Evolutionary conservation across 2,113 vertebrate genomes (phyloP).

Genomic region (Albula glossodonta): DNA sequence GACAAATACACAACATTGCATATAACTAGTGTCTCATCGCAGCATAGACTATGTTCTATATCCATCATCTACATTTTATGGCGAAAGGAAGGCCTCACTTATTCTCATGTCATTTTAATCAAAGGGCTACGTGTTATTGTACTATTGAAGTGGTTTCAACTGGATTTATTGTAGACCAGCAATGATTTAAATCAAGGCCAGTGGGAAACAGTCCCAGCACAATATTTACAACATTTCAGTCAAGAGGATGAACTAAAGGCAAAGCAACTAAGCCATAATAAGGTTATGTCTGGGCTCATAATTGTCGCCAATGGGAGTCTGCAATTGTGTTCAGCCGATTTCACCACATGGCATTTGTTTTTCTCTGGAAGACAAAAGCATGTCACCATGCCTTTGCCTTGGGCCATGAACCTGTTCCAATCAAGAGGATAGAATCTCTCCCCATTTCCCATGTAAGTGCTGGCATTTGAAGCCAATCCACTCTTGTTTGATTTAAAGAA

Average conservation of each 20-base stretch:
- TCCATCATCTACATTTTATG: constrained; percentile 47
- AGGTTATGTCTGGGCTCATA: constrained; percentile 48
- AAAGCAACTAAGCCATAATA: neutral
- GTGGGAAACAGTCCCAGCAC: constrained; percentile 51
- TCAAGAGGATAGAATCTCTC: constrained; percentile 22
- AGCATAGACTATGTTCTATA: constrained; percentile 45
- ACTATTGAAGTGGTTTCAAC: constrained; percentile 71
- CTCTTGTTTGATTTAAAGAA: neutral
- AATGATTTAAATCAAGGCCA: constrained; percentile 50
- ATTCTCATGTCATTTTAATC: constrained; percentile 64
- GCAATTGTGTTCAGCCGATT: constrained; percentile 11
- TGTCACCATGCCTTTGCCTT: constrained; percentile 30
- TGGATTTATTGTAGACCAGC: constrained; percentile 66
- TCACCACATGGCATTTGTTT: constrained; percentile 11
- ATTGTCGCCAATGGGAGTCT: constrained; percentile 32
- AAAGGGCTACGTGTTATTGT: constrained; percentile 63
- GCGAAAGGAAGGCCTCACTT: constrained; percentile 64
- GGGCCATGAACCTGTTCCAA: constrained; percentile 7
- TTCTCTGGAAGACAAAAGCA: constrained; percentile 27
- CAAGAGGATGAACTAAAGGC: constrained; percentile 49
- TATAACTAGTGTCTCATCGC: constrained; percentile 39
- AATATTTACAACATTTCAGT: constrained; percentile 62
- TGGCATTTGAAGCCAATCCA: neutral
- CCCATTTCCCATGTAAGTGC: neutral
- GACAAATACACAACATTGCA: constrained; percentile 45